Percentiles rank a stretch among this genome's conserved stretches.
phyloP scores from a whole-genome alignment of 2,888 invertebrate genomes.

The Himalopsyche tibetana region DNA sequence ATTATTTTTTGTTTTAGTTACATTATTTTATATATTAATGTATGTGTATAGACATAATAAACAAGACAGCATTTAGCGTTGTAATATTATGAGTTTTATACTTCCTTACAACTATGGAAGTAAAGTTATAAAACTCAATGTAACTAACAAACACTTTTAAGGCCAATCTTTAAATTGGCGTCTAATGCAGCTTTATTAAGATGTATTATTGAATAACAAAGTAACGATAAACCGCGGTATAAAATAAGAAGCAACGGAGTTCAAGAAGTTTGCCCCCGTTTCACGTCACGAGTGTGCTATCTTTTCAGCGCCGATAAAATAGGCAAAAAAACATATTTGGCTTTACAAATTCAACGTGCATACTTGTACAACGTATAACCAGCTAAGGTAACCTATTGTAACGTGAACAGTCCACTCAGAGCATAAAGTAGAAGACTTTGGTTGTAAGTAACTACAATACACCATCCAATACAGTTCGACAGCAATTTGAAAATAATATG shows the following conservation, averaged over 20 bases:
- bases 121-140: too few species aligned
- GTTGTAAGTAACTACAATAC: background rate
- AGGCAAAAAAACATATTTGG: conserved; percentile 34
- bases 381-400: conserved; percentile 4
- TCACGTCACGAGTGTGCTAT: conserved; percentile 15
- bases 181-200: background rate
- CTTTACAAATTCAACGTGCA: background rate
- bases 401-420: conserved; percentile 3
- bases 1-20: too few species aligned
- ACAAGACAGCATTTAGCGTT: too few species aligned
- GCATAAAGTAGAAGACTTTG: background rate
- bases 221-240: background rate
- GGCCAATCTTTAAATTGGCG: background rate
- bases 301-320: conserved; percentile 18
- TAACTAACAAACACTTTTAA: background rate
- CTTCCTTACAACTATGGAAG: too few species aligned
- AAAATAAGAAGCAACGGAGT: background rate
- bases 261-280: conserved; percentile 26
- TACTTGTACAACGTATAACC: background rate
- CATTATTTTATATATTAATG: too few species aligned
- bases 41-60: too few species aligned
- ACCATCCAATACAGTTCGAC: background rate
- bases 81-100: too few species aligned
- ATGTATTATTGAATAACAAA: conserved; percentile 8
- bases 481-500: background rate